A percentile compares a stretch with the other conserved stretches of the same genome.
phyloP scores from a whole-genome alignment of 2,113 vertebrate species.

The Ariopsis seemanni region DNA sequence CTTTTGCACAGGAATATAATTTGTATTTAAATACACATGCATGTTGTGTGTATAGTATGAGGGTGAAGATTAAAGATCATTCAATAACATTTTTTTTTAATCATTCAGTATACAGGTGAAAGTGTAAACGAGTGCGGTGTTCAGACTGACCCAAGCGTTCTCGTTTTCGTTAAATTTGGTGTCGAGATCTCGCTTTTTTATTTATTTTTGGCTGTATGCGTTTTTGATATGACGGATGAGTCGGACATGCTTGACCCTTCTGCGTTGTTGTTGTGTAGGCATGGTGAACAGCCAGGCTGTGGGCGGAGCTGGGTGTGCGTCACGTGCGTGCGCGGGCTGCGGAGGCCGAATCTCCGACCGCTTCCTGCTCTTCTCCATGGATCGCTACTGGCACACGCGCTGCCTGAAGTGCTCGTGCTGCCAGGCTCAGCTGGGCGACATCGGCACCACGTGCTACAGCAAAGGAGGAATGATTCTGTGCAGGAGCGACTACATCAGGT shows the following conservation, averaged over 20 bases:
- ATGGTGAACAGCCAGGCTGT: slow-evolving; percentile 78
- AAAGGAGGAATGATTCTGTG: slow-evolving; percentile 82
- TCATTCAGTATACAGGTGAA: neutral
- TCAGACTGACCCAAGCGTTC: too few relatives aligned
- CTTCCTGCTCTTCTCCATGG: slow-evolving; percentile 82
- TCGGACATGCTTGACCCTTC: neutral
- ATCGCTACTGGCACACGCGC: slow-evolving; percentile 79
- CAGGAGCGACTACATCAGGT: slow-evolving; percentile 81
- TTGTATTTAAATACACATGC: neutral
- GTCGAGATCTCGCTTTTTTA: neutral
- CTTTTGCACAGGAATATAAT: neutral
- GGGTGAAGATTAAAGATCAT: neutral
- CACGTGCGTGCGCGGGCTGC: slow-evolving; percentile 74
- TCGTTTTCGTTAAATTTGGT: too few relatives aligned
- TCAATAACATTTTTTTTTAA: neutral
- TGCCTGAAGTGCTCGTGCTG: slow-evolving; percentile 81
- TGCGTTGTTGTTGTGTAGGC: neutral
- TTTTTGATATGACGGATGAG: neutral
- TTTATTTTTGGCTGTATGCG: neutral
- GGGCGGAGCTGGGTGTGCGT: slow-evolving; percentile 48
- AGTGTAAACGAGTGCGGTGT: too few relatives aligned
- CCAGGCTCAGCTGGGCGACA: slow-evolving; percentile 79
- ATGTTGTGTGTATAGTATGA: neutral
- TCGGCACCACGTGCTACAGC: slow-evolving; percentile 81
- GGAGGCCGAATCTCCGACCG: slow-evolving; percentile 75